Evolutionary conservation across 2,113 vertebrate species (phyloP), one percentile per base, ranked within the genome.

Genomic region (Dicaeum eximium): DNA sequence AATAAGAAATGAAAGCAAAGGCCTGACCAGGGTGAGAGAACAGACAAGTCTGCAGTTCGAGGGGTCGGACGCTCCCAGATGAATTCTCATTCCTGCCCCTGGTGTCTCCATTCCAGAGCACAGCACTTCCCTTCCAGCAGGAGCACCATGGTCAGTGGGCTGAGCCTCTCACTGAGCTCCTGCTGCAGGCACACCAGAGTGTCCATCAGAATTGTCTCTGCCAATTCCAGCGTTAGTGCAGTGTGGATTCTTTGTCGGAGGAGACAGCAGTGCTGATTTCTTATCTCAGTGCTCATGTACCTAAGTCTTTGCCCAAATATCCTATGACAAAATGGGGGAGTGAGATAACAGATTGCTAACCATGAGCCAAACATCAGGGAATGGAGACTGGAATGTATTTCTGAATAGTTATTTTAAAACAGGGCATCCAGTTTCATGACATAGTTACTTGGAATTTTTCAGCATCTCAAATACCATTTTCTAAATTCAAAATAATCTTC

Each of bases 321-420:
- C 57, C 45, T 93, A 3, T 81, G 40, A 87, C 89, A 91, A 75
- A 91, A 88, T 27, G 3, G 31, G 24, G n/a, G 51, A 66, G 19
- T 71, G 77, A 74, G 61, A 81, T 83, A 74, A 93, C 38, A 50
- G 73, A 81, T 87, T 92, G 54, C 47, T 88, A 84, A 44, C 54
- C 44, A 31, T 61, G 77, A 96, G 65, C 73, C 50, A 92, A 78
- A 33, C 65, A 37, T 84, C 69, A 73, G 61, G 86, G 73, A 90
- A 86, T 53, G 69, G 61, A 77, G 38, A 73, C 40, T 73, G 62
- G 84, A 94, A 93, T 79, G 67, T 77, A 67, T 70, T 88, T 80
- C 65, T 83, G 42, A 92, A 51, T 10, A 64, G 64, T 62, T 88
- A 71, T 86, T 92, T 96, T 93, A 72, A 96, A 97, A 83, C 66